Base-by-base conservation (phyloP, 2,797 vertebrate species). In the Knipowitschia caucasica region DNA sequence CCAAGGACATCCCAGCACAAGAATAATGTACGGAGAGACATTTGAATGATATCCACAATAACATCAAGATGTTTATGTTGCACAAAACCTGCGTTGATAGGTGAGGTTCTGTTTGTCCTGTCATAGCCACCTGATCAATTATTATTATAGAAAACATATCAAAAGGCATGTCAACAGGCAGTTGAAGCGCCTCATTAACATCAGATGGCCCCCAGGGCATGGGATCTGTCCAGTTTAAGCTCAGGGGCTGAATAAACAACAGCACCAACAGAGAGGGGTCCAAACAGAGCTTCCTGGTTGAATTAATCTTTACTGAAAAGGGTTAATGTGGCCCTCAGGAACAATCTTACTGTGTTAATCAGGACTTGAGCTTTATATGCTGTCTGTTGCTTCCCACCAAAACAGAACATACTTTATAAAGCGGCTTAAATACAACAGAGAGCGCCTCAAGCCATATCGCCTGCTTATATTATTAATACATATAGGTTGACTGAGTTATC, bases 131-230 rank as follows among this genome's bases (percentile, higher is more conserved):
- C 38, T 50, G 60, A 75, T 76, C 69, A 67, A 51, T 78, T 58
- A 69, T 54, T 65, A 52, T 75, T 71, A 79, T 60, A 56, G 53
- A 42, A 15, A 73, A 69, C 75, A 78, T 68, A 58, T 66, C 64
- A 79, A 51, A 39, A 55, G 64, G 50, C 4, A 3, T 64, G 67
- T 68, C 60, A 59, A 78, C 82, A 57, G 67, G 62, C 75, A 62
- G 36, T 10, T 7, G 58, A 39, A 61, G 53, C 64, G 59, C 21
- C 50, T 68, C 51, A 62, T 73, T 71, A 74, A 62, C 64, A 66
- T 49, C 69, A 77, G 59, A 75, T 71, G 71, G 59, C 63, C 65
- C 49, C 53, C 0, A 17, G 64, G 71, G 58, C 50, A 55, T 50
- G 43, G 17, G n/a, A 18, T 58, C 34, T 36, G 47, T 75, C 61